Evolutionary conservation across 2,797 vertebrate species (phyloP).

Genomic region (Uromys caudimaculatus): DNA sequence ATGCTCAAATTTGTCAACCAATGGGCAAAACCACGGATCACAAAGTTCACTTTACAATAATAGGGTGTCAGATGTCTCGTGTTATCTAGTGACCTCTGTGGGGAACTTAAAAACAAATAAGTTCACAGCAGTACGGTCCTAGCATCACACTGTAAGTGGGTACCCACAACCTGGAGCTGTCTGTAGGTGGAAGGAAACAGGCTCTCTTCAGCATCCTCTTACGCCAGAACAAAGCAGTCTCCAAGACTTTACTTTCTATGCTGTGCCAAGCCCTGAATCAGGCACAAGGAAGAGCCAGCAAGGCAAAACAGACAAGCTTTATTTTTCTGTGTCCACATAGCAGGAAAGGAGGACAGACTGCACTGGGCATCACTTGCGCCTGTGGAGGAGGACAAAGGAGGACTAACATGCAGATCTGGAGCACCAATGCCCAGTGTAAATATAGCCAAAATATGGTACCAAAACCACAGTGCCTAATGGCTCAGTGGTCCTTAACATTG

Average conservation of each 20-base stretch:
- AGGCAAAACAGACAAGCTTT: background rate
- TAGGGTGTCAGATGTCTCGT: background rate
- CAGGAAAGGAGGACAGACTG: rapidly evolving
- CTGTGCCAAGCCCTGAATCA: too few relatives aligned
- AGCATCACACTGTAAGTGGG: rapidly evolving
- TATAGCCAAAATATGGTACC: rapidly evolving
- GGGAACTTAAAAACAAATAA: background rate
- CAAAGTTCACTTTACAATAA: background rate
- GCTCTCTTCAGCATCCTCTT: background rate
- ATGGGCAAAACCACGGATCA: background rate
- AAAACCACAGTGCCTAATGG: rapidly evolving
- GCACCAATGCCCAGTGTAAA: rapidly evolving
- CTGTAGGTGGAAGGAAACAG: background rate
- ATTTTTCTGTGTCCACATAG: rapidly evolving
- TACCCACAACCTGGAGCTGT: background rate
- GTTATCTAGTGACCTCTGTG: background rate
- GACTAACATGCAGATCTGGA: rapidly evolving
- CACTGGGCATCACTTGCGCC: rapidly evolving
- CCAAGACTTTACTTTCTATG: background rate
- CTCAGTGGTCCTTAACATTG: background rate
- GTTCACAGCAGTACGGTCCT: background rate
- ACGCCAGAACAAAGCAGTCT: background rate
- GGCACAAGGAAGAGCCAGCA: background rate
- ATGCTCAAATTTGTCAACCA: background rate
- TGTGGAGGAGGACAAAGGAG: background rate